Evolutionary conservation across 2,888 invertebrate species (phyloP).

Genomic region (Apotomis betuletana): DNA sequence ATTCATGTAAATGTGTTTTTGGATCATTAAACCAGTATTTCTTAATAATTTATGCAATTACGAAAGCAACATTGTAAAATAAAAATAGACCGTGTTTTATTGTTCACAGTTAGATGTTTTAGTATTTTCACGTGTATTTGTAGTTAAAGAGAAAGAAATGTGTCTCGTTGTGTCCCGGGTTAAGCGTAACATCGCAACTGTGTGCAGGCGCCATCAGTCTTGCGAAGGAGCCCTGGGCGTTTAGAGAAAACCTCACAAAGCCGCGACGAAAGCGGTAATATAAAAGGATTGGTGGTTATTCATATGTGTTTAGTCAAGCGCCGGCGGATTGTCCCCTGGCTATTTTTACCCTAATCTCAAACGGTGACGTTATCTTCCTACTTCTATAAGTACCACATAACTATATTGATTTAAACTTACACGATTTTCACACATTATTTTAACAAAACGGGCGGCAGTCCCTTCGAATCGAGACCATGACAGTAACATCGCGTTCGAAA

Average conservation of each 20-base stretch:
- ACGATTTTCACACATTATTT: no score
- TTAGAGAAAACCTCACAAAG: conserved; percentile 53
- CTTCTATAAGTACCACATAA: not conserved
- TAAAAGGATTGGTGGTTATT: conserved; percentile 60
- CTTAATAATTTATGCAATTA: conserved; percentile 29
- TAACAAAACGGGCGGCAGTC: no score
- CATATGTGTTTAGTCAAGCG: conserved; percentile 62
- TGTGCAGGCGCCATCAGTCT: conserved; percentile 18
- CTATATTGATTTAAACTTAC: no score
- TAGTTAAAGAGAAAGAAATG: conserved; percentile 1
- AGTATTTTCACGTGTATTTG: not conserved
- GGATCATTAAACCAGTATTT: conserved; percentile 23
- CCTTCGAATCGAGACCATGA: no score
- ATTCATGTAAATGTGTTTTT: conserved; percentile 30
- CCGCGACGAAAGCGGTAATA: conserved; percentile 55
- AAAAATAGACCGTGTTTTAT: no score
- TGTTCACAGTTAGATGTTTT: not conserved
- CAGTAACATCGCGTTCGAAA: no score
- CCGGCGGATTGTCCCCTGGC: conserved; percentile 45
- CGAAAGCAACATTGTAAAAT: conserved; percentile 8
- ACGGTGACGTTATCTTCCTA: not conserved
- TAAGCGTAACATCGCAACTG: conserved; percentile 25
- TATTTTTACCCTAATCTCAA: conserved; percentile 26
- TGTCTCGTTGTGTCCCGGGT: conserved; percentile 25
- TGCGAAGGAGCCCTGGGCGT: conserved; percentile 26